Conservation (phyloP, 2,888 invertebrate species). For the Thymelicus acteon region DNA sequence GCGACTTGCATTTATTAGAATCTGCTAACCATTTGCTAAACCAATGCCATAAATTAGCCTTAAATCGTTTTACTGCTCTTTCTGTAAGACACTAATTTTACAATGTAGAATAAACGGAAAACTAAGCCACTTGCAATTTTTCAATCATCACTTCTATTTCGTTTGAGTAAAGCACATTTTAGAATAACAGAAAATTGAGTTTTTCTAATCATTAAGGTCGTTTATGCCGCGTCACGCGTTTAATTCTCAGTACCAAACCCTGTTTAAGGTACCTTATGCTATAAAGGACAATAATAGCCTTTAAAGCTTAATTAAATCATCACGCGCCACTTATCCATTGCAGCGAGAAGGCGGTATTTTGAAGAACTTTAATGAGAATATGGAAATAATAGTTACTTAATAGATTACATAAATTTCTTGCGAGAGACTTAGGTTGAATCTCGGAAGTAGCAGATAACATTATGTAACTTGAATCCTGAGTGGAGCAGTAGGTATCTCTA, state of each 20-base stretch:
- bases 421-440: too few species aligned
- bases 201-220: constrained; percentile 38
- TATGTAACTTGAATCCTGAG: too few species aligned
- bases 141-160: constrained; percentile 4
- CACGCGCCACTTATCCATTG: neutral
- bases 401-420: too few species aligned
- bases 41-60: constrained; percentile 16
- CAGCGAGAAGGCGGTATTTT: neutral
- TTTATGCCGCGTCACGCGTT: constrained; percentile 40
- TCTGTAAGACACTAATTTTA: constrained; percentile 22
- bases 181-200: neutral
- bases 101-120: constrained; percentile 21
- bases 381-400: neutral
- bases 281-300: constrained; percentile 29
- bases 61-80: constrained; percentile 19
- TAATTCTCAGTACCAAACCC: constrained; percentile 38
- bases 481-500: too few species aligned
- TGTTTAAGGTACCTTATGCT: constrained; percentile 20
- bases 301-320: constrained; percentile 27
- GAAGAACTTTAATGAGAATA: neutral
- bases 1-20: too few species aligned
- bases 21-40: neutral
- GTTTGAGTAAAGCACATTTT: neutral
- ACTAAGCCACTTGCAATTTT: neutral
- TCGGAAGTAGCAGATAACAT: too few species aligned